Evolutionary conservation across 2,113 vertebrate species (phyloP).

Genomic region (Seriola dumerili): DNA sequence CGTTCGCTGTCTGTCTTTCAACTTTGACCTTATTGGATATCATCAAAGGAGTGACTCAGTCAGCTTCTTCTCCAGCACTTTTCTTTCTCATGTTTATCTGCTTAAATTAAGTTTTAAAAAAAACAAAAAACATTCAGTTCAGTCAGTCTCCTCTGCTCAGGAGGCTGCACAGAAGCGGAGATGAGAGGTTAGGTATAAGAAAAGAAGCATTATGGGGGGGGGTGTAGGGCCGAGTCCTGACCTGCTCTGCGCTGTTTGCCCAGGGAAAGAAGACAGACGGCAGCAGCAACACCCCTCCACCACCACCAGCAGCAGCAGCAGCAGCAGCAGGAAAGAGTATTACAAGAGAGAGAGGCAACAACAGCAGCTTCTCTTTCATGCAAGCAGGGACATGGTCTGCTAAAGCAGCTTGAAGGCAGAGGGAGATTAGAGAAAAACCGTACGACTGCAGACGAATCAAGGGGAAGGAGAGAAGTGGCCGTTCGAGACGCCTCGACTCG

Average conservation of each 20-base stretch:
- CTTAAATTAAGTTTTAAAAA: background rate
- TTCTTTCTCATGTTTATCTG: background rate
- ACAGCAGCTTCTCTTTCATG: slow-evolving; percentile 81
- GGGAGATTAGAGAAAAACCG: slow-evolving; percentile 87
- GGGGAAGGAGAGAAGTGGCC: slow-evolving; percentile 50
- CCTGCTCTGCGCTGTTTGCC: slow-evolving; percentile 78
- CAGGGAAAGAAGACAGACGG: slow-evolving; percentile 57
- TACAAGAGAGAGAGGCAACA: slow-evolving; percentile 47
- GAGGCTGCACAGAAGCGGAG: background rate
- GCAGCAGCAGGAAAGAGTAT: slow-evolving; percentile 32
- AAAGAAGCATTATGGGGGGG: slow-evolving; percentile 21
- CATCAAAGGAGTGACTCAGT: background rate
- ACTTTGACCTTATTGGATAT: background rate
- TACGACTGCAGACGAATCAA: slow-evolving; percentile 71
- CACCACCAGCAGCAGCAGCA: slow-evolving; percentile 27
- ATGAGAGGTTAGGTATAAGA: background rate
- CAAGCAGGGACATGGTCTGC: slow-evolving; percentile 88
- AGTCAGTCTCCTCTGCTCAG: background rate
- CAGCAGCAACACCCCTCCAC: slow-evolving; percentile 18
- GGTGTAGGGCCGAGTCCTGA: slow-evolving; percentile 66
- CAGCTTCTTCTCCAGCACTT: background rate
- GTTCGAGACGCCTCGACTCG: slow-evolving; percentile 79
- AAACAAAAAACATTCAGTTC: background rate
- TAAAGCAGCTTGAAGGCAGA: slow-evolving; percentile 87
- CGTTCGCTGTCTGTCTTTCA: background rate